These are phyloP conservation scores for Melanogrammus aeglefinus DNA, from an alignment of 2,797 vertebrate genomes.

Conservation along the genomic window DNA sequence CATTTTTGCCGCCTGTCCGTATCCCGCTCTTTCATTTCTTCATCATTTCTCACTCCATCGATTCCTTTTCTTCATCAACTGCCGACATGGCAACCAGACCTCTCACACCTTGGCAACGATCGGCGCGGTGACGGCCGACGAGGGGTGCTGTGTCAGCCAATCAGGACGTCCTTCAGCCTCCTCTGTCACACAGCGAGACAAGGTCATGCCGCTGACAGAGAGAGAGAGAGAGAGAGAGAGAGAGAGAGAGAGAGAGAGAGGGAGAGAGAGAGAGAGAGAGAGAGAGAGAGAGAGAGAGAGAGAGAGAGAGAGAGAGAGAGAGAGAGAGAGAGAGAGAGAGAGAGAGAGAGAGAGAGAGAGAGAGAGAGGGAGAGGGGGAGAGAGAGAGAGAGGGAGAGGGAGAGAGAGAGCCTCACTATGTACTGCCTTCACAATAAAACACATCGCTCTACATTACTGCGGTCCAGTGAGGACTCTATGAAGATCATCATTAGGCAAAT, in stretches of 20 bases:
- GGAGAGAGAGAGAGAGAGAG: slow-evolving; percentile 52
- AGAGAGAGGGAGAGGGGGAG: slow-evolving; percentile 30
- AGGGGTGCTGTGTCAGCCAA: slow-evolving; percentile 75
- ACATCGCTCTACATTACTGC: slow-evolving; percentile 30
- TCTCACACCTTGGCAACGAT: slow-evolving; percentile 68
- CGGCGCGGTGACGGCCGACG: slow-evolving; percentile 61
- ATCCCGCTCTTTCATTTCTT: slow-evolving; percentile 79
- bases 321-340: slow-evolving; percentile 46
- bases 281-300: slow-evolving; percentile 46
- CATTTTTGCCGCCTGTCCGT: slow-evolving; percentile 67
- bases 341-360: slow-evolving; percentile 46
- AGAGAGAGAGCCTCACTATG: slow-evolving; percentile 57
- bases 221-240: slow-evolving; percentile 42
- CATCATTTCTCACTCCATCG: slow-evolving; percentile 89
- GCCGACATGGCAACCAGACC: slow-evolving; percentile 56
- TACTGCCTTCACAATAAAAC: slow-evolving; percentile 42
- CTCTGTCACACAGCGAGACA: slow-evolving; percentile 49
- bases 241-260: slow-evolving; percentile 49
- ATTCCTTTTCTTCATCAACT: slow-evolving; percentile 84
- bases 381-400: slow-evolving; percentile 46
- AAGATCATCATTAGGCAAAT: neutral
- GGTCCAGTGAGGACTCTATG: neutral
- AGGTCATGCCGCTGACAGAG: slow-evolving; percentile 67
- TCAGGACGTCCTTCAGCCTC: slow-evolving; percentile 64
- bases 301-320: slow-evolving; percentile 46